Evolutionary conservation across 2,797 vertebrate genomes (phyloP).

Genomic region (Pelochelys cantorii): DNA sequence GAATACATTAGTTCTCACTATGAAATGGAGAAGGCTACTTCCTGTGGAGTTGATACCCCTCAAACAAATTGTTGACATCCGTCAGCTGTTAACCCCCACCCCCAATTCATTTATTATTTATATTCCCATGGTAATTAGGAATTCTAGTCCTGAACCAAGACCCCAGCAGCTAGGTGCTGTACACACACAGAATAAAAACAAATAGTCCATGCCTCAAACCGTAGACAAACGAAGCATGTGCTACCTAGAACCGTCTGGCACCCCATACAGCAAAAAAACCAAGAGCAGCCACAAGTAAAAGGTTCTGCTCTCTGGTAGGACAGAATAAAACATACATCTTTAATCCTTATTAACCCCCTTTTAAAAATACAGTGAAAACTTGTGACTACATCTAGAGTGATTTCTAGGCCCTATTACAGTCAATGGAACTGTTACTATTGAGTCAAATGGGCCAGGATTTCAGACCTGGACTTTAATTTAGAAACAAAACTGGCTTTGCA

Average conservation of each 20-base stretch:
- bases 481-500: not conserved
- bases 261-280: not conserved
- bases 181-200: not conserved
- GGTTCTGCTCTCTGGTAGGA: not conserved
- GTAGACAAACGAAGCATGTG: not conserved
- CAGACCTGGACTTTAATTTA: not conserved
- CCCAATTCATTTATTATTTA: not conserved
- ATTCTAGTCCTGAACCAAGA: not conserved
- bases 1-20: not conserved
- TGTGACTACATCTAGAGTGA: not conserved
- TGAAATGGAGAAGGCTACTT: not conserved
- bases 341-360: not conserved
- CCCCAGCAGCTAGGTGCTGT: not conserved
- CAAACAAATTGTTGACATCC: not conserved
- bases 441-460: not conserved
- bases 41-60: not conserved
- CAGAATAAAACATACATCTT: not conserved
- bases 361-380: not conserved
- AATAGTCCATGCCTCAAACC: not conserved
- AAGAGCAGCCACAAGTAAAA: not conserved
- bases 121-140: not conserved
- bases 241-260: not conserved
- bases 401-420: too few species aligned
- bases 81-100: not conserved
- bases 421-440: not conserved